Conservation (phyloP, 2,888 invertebrate species). For the Caenorhabditis sp. region DNA sequence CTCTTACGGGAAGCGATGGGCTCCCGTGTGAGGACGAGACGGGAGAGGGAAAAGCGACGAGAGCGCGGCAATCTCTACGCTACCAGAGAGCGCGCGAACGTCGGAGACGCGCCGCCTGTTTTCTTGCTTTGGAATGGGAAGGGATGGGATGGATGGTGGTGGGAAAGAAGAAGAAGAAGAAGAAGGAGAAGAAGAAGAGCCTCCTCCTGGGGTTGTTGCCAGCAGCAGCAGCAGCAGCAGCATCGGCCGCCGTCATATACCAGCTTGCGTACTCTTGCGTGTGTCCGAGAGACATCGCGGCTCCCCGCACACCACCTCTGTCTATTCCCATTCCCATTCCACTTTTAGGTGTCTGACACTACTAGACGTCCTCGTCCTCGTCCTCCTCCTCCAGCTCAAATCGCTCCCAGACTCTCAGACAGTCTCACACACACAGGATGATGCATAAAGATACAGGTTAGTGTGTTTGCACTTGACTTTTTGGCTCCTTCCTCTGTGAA, state of each 20-base stretch:
- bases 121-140: constrained; percentile 50
- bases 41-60: constrained; percentile 53
- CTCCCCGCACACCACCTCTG: constrained; percentile 12
- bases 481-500: constrained; percentile 57
- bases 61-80: constrained; percentile 39
- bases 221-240: too few relatives aligned
- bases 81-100: constrained; percentile 37
- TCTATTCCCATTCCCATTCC: too few relatives aligned
- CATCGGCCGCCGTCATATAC: constrained; percentile 56
- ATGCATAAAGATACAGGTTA: constrained; percentile 67
- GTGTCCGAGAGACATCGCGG: constrained; percentile 59
- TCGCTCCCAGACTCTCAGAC: background rate
- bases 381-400: constrained; percentile 9
- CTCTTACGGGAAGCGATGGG: constrained; percentile 48
- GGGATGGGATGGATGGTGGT: constrained; percentile 20
- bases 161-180: too few relatives aligned
- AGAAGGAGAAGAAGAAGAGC: background rate
- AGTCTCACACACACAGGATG: constrained; percentile 13
- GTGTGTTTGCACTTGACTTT: constrained; percentile 62
- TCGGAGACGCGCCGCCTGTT: constrained; percentile 55
- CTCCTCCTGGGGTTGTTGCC: constrained; percentile 50
- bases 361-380: too few relatives aligned
- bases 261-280: constrained; percentile 65
- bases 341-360: too few relatives aligned
- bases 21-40: too few relatives aligned